These are phyloP conservation scores for Bombus fervidus DNA, from an alignment of 1,140 invertebrate genomes.

Conservation along the genomic window DNA sequence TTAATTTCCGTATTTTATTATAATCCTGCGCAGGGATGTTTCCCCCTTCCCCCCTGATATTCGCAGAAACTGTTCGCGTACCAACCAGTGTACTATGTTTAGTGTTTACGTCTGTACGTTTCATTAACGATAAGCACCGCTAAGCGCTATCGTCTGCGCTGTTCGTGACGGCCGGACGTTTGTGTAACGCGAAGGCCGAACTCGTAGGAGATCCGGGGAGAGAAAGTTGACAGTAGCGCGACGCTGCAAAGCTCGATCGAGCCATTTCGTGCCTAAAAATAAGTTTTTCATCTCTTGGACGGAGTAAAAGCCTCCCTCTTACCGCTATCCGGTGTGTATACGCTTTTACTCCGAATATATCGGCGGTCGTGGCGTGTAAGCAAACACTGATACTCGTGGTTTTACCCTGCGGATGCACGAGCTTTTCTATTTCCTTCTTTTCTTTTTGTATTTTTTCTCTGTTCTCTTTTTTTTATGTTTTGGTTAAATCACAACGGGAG, in stretches of 20 bases:
- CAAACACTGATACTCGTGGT: conserved; percentile 15
- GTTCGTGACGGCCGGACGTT: conserved; percentile 38
- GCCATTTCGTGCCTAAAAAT: conserved; percentile 34
- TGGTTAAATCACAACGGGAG: not conserved
- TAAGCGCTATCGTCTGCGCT: conserved; percentile 57
- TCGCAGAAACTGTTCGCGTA: conserved; percentile 55
- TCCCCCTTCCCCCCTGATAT: not conserved
- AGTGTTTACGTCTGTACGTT: conserved; percentile 63
- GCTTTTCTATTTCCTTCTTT: not conserved
- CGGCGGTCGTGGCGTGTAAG: not conserved
- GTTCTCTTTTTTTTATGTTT: not conserved
- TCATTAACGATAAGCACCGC: conserved; percentile 65
- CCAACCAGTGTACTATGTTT: conserved; percentile 51
- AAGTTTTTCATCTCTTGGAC: not conserved
- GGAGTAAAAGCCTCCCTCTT: conserved; percentile 19
- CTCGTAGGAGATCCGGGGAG: not conserved
- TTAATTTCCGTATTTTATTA: not conserved
- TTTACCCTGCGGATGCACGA: conserved; percentile 1
- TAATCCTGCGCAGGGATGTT: not conserved
- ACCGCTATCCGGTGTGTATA: not conserved
- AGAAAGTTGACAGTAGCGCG: conserved; percentile 1
- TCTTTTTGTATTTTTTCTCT: no score
- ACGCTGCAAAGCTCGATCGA: conserved; percentile 1
- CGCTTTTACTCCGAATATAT: conserved; percentile 19
- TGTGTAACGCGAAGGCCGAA: conserved; percentile 34